Evolutionary conservation across 2,888 invertebrate species (phyloP), one percentile per base, ranked within the genome.

Genomic region (Cynaeus angustus): DNA sequence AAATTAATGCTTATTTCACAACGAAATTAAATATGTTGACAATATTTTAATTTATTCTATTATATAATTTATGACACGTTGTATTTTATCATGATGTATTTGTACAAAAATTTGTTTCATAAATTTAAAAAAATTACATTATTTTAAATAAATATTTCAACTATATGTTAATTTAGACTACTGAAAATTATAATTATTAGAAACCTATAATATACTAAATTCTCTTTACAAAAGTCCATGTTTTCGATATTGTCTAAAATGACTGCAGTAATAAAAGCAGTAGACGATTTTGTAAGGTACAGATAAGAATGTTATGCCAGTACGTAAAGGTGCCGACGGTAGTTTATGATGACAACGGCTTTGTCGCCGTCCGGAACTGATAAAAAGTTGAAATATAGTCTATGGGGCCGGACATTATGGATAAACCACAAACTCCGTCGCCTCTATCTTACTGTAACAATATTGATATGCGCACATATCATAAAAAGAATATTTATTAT

Each of bases 361-460:
- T 74, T 74, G 74, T 74, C 71, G 70, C 59, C 56, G 52, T 50
- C 71, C 72, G 74, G 72, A 74, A 74, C 70, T 68, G 74, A 74
- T 74, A 74, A 74, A 74, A 74, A 66, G 53, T 66, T 74, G 71
- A 74, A 74, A 72, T 74, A 74, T 74, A 68, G 74, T 71, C 62
- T 43, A 38, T 62, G 58, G 67, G 62, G 33, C 72, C 67, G 70
- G 70, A 70, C 72, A 59, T 70, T 64, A 64, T 58, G 70, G 69
- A 70, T 68, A 68, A 66, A 56, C 43, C 53, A 59, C 64, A 53
- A 66, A 61, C 65, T 50, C 33, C 70, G 37, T 30, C 48, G 56
- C 58, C 59, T 71, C 43, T 68, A 67, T 52, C 55, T 59, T 55
- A 58, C 12, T 58, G 13, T 37, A 43, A 12, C 10, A 28, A 62